phyloP scores from a whole-genome alignment of 2,888 invertebrate species.

The Nemapogon koenigi region DNA sequence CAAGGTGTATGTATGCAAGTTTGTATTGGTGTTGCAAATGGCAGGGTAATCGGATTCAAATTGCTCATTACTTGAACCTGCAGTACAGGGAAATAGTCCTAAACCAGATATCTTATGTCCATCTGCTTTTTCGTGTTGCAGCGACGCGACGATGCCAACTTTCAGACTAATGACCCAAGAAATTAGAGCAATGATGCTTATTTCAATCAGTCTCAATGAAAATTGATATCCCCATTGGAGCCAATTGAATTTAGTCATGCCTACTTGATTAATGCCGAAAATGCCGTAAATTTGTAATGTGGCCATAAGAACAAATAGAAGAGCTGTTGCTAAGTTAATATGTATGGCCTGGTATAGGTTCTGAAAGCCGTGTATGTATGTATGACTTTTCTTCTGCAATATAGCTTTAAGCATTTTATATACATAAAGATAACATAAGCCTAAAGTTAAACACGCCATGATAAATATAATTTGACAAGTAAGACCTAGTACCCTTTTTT shows the following conservation, averaged over 20 bases:
- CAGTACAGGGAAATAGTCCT: conserved; percentile 82
- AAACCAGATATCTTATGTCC: conserved; percentile 74
- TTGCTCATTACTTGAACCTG: conserved; percentile 84
- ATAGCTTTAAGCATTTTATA: conserved; percentile 80
- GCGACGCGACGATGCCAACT: conserved; percentile 56
- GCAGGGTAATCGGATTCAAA: conserved; percentile 85
- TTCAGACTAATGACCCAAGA: conserved; percentile 86
- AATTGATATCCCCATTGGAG: conserved; percentile 92
- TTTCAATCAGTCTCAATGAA: conserved; percentile 82
- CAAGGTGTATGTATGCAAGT: conserved; percentile 82
- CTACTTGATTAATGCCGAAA: conserved; percentile 56
- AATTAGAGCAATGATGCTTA: conserved; percentile 84
- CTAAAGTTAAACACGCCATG: conserved; percentile 82
- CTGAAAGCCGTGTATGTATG: conserved; percentile 79
- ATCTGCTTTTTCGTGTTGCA: conserved; percentile 76
- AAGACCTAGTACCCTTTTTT: conserved; percentile 71
- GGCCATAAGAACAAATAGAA: conserved; percentile 84
- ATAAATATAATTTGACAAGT: conserved; percentile 88
- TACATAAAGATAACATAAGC: conserved; percentile 84
- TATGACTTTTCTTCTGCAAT: conserved; percentile 77
- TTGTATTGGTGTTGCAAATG: conserved; percentile 85
- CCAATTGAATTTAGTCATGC: conserved; percentile 79
- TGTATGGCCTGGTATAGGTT: conserved; percentile 88
- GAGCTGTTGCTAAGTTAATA: conserved; percentile 85
- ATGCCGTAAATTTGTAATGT: conserved; percentile 83